Evolutionary conservation across 2,113 vertebrate species (phyloP).

Genomic region (Bagarius yarrelli): DNA sequence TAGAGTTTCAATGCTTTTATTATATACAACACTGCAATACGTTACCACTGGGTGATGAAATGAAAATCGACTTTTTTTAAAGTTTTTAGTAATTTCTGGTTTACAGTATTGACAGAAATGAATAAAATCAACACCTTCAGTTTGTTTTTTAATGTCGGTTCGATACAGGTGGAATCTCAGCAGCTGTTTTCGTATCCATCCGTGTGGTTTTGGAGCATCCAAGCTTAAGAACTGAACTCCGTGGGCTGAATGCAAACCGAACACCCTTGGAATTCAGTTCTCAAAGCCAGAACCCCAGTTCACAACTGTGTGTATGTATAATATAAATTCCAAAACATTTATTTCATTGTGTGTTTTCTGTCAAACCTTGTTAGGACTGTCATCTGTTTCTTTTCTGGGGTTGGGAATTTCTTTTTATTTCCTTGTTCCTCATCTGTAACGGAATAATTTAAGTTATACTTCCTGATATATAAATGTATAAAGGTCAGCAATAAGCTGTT

Average conservation of each 20-base stretch:
- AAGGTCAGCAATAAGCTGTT: neutral
- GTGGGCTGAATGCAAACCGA: constrained; percentile 45
- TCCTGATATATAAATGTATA: constrained; percentile 22
- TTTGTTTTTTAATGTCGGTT: neutral
- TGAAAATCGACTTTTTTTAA: no score
- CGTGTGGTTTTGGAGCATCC: constrained; percentile 45
- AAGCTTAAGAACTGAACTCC: constrained; percentile 61
- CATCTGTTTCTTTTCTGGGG: neutral
- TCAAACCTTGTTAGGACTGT: neutral
- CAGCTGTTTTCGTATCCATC: constrained; percentile 18
- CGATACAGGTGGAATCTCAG: neutral
- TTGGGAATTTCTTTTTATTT: constrained; percentile 37
- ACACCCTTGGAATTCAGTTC: constrained; percentile 65
- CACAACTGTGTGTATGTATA: neutral
- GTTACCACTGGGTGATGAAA: no score
- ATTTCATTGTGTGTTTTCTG: neutral
- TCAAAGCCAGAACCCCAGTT: constrained; percentile 57
- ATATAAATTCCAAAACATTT: neutral
- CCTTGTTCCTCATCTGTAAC: constrained; percentile 43
- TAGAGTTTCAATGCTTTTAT: neutral
- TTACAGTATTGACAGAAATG: neutral
- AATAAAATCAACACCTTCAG: neutral
- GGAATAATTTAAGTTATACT: constrained; percentile 11
- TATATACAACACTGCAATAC: neutral
- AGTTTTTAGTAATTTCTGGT: neutral